phyloP scores from a whole-genome alignment of 2,888 invertebrate genomes.

The Andricus quercusramuli region DNA sequence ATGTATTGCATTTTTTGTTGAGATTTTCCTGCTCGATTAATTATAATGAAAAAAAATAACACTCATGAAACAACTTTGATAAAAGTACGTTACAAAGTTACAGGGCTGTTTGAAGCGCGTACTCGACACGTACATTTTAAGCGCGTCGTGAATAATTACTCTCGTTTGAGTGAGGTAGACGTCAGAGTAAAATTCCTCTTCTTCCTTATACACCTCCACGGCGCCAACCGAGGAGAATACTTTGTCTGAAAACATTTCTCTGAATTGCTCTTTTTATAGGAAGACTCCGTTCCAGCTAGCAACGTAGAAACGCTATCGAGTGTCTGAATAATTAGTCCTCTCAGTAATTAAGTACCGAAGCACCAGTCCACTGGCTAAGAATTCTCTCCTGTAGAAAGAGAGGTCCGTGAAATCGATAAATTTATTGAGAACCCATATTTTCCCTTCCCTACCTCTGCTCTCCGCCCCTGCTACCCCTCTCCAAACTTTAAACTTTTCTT shows the following conservation, averaged over 20 bases:
- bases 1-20: too few species aligned
- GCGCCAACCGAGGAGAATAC: background rate
- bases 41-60: background rate
- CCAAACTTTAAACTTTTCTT: too few species aligned
- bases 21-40: background rate
- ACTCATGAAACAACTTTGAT: background rate
- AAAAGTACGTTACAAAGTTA: background rate
- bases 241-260: conserved; percentile 7
- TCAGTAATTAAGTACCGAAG: conserved; percentile 4
- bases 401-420: background rate
- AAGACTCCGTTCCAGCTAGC: background rate
- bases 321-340: conserved; percentile 3
- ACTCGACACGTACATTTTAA: conserved; percentile 3
- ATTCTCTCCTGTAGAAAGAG: background rate
- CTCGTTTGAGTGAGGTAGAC: conserved; percentile 7
- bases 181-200: background rate
- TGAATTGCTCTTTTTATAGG: conserved; percentile 7
- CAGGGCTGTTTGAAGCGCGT: background rate
- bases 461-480: too few species aligned
- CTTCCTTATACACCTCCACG: background rate
- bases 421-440: too few species aligned
- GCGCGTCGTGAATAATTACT: conserved; percentile 7
- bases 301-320: conserved; percentile 7
- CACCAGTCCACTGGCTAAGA: background rate
- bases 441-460: too few species aligned